phyloP scores from a whole-genome alignment of 2,888 invertebrate genomes.

The Phaonia tiefii region DNA sequence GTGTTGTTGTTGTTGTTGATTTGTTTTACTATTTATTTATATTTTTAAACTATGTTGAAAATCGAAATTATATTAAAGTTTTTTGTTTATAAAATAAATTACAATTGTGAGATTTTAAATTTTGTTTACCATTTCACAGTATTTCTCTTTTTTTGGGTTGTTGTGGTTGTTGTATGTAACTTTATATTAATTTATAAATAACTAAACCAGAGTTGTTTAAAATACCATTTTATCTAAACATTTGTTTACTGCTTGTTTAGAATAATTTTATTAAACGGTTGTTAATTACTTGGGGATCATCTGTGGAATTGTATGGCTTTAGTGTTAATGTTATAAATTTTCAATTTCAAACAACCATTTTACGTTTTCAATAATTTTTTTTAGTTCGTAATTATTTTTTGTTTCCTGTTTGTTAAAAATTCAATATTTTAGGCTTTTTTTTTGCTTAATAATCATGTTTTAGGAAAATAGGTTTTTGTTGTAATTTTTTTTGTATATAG shows the following conservation, averaged over 20 bases:
- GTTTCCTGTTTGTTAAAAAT: constrained; percentile 34
- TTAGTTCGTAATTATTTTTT: no score
- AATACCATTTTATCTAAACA: not conserved
- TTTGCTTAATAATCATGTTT: constrained; percentile 31
- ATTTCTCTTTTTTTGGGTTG: no score
- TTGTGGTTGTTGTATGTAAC: no score
- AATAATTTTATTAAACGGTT: constrained; percentile 59
- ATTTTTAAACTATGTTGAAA: no score
- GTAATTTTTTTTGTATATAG: constrained; percentile 47
- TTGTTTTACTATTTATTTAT: not conserved
- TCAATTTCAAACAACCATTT: constrained; percentile 57
- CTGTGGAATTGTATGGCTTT: constrained; percentile 54
- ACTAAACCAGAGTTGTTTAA: not conserved
- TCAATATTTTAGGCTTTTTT: constrained; percentile 31
- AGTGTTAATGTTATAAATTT: constrained; percentile 52
- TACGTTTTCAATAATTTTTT: constrained; percentile 38
- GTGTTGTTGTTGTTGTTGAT: constrained; percentile 45
- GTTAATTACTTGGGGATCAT: constrained; percentile 17
- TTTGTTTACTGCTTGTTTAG: constrained; percentile 33
- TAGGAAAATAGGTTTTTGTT: constrained; percentile 58
- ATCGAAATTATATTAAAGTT: no score
- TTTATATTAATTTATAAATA: no score
- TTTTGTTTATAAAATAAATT: no score
- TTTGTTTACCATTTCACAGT: no score
- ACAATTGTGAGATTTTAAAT: no score